A percentile compares a stretch with the other conserved stretches of the same genome.
Evolutionary conservation across 2,888 invertebrate genomes (phyloP).

Genomic region (Trichopoda pennipes): DNA sequence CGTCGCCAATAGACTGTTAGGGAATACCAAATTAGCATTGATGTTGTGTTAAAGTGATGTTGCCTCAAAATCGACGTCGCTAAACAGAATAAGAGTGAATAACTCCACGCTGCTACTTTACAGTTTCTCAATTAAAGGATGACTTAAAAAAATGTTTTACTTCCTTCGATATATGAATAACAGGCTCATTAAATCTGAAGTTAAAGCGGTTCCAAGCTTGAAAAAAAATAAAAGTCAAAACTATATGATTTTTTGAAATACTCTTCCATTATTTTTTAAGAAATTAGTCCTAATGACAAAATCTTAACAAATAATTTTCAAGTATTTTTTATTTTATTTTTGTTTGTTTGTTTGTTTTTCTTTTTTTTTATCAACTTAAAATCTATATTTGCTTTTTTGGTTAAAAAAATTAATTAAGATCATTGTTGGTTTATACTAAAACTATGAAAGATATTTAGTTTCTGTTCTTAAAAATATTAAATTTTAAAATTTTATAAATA

Average conservation of each 20-base stretch:
- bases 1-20: too few relatives aligned
- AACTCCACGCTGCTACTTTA: too few relatives aligned
- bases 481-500: conserved; percentile 40
- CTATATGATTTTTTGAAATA: conserved; percentile 44
- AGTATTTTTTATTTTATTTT: conserved; percentile 21
- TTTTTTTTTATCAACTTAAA: conserved; percentile 27
- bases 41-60: too few relatives aligned
- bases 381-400: conserved; percentile 53
- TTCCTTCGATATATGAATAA: too few relatives aligned
- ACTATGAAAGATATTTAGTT: too few relatives aligned
- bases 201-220: too few relatives aligned
- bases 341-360: conserved; percentile 24
- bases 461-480: conserved; percentile 4
- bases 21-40: too few relatives aligned
- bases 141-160: too few relatives aligned
- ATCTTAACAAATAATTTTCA: conserved; percentile 49
- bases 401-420: conserved; percentile 65
- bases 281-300: conserved; percentile 1
- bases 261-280: conserved; percentile 51
- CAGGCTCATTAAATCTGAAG: too few relatives aligned
- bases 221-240: neutral
- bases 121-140: too few relatives aligned
- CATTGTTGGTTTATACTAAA: conserved; percentile 40
- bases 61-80: too few relatives aligned
- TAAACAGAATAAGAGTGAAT: too few relatives aligned